Evolutionary conservation across 2,888 invertebrate genomes (phyloP).

Genomic region (Lasius platythorax): DNA sequence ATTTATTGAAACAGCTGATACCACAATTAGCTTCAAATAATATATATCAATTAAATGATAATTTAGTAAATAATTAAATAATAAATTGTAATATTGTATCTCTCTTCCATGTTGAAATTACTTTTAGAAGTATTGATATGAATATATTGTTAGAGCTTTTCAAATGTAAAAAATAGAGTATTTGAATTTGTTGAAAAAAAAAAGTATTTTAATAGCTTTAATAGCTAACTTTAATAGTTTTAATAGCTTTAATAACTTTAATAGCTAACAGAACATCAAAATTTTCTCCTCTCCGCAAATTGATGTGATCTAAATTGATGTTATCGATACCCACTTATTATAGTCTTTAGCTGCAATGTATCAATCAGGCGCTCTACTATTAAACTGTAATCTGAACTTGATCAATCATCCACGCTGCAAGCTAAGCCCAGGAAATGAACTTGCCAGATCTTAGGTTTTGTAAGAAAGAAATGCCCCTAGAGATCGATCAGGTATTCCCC

Average conservation of each 20-base stretch:
- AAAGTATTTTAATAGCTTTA: not conserved
- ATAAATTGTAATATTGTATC: not conserved
- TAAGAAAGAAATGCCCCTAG: conserved; percentile 36
- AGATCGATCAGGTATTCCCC: conserved; percentile 42
- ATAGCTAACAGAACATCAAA: not conserved
- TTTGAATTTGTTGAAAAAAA: not conserved
- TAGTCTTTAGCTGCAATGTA: conserved; percentile 37
- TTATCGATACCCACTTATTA: conserved; percentile 41
- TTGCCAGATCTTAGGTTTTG: conserved; percentile 54
- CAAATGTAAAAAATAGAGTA: not conserved
- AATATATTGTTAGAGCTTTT: not conserved
- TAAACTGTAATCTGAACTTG: conserved; percentile 55
- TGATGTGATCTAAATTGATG: conserved; percentile 8
- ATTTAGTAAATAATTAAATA: not conserved
- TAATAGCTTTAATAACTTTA: not conserved
- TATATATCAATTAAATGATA: not conserved
- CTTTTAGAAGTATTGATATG: not conserved
- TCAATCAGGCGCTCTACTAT: conserved; percentile 40
- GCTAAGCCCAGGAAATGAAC: conserved; percentile 55
- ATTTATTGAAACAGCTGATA: not conserved
- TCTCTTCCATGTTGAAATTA: not conserved
- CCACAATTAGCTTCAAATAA: not conserved
- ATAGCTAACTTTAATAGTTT: no score
- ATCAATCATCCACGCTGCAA: conserved; percentile 56
- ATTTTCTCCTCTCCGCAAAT: not conserved